Evolutionary conservation across 2,797 vertebrate species (phyloP), one percentile per base, ranked within the genome.

Genomic region (Muscicapa striata): DNA sequence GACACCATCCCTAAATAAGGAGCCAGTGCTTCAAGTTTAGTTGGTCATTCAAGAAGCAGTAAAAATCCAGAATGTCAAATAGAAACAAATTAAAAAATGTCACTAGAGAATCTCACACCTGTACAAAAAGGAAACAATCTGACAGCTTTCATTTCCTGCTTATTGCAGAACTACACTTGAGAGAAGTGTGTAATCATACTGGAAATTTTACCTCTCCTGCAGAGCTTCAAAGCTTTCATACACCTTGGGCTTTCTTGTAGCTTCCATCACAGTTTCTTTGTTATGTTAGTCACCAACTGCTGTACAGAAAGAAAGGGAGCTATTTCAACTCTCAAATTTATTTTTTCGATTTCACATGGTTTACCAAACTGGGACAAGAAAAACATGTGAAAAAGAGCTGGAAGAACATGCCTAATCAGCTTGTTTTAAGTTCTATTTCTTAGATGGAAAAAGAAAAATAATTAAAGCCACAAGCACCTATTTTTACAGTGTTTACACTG

Each of bases 171-270:
- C 10, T 61, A 30, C 15, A 26, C 6, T 54, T 34, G 7, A 34
- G 20, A 91, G 67, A 8, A 36, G 34, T 36, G 38, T 52, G 52
- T 73, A 74, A 54, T 30, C 34, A 36, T 43, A 15, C 24, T 21
- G 36, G 59, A 78, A 69, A 52, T 87, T 73, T 96, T 95, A 99
- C 98, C 98, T 98, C 93, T 95, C 96, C 87, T 98, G 97, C 34
- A 99, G 97, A 96, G 97, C 97, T 95, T 98, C 98, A 66, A 98
- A 98, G 57, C 96, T 98, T 93, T 98, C 97, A 92, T 97, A 97
- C 10, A 98, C 84, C 80, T 96, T 84, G 57, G 96, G 95, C 70
- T 98, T 98, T 93, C 98, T 98, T 24, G 98, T 98, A 95, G 98
- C 98, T 92, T 98, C 97, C 59, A 99, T 97, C 10, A 98, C 97